Percentiles rank a stretch among this genome's conserved stretches.
phyloP scores from a whole-genome alignment of 2,797 vertebrate genomes.

The Uromys caudimaculatus region DNA sequence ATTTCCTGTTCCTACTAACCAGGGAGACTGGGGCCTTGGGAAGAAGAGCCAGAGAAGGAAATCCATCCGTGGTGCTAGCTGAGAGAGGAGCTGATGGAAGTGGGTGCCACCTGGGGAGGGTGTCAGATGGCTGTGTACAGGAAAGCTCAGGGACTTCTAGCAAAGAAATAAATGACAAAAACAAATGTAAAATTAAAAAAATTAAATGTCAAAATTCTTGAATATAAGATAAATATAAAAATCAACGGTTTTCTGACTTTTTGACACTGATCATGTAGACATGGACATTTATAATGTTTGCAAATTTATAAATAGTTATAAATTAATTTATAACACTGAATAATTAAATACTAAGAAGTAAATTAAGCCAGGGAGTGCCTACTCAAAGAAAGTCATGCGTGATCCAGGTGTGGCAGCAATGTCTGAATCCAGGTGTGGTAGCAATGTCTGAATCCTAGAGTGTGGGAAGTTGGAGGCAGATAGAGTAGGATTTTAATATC shows the following conservation, averaged over 20 bases:
- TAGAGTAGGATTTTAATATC: background rate
- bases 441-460: background rate
- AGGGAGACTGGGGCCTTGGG: background rate
- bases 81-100: too few species aligned
- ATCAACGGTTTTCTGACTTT: background rate
- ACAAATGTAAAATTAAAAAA: background rate
- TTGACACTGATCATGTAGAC: constrained; percentile 38
- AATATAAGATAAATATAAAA: constrained; percentile 16
- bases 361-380: background rate
- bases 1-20: background rate
- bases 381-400: background rate
- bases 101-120: background rate
- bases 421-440: background rate
- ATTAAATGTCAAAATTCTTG: background rate
- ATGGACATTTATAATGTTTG: background rate
- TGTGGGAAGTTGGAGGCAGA: background rate
- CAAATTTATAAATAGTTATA: background rate
- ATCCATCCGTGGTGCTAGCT: background rate
- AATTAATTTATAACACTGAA: background rate
- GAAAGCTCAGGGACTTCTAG: background rate
- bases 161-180: constrained; percentile 34
- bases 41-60: background rate
- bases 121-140: background rate
- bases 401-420: background rate
- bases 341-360: background rate